Evolutionary conservation across 2,113 vertebrate genomes (phyloP).

Genomic region (Oceanites oceanicus): DNA sequence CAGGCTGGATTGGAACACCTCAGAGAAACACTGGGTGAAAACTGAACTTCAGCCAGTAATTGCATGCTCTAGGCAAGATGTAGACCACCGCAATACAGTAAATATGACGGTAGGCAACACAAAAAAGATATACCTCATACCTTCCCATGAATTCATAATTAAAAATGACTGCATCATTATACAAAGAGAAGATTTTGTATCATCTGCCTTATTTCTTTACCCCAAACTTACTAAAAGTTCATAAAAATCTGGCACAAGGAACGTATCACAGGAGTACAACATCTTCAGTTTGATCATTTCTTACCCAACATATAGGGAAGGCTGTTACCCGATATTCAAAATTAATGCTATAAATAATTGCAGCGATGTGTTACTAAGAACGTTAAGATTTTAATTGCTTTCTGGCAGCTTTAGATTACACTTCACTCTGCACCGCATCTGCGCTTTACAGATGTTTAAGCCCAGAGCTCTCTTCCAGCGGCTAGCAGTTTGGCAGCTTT

Average conservation of each 20-base stretch:
- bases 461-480: constrained; percentile 25
- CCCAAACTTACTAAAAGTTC: background rate
- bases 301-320: background rate
- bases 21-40: background rate
- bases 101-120: background rate
- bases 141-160: background rate
- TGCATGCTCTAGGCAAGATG: background rate
- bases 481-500: constrained; percentile 58
- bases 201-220: background rate
- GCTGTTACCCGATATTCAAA: background rate
- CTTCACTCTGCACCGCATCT: constrained; percentile 55
- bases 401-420: constrained; percentile 48
- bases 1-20: background rate
- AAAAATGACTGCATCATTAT: background rate
- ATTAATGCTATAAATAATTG: background rate
- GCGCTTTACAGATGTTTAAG: constrained; percentile 65
- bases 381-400: constrained; percentile 63
- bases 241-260: background rate
- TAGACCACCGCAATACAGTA: background rate
- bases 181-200: background rate
- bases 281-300: background rate
- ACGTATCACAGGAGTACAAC: background rate
- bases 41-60: background rate
- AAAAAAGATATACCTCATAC: background rate
- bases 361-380: constrained; percentile 38